Evolutionary conservation across 2,888 invertebrate genomes (phyloP).

Genomic region (Acrocyrtus sp.): DNA sequence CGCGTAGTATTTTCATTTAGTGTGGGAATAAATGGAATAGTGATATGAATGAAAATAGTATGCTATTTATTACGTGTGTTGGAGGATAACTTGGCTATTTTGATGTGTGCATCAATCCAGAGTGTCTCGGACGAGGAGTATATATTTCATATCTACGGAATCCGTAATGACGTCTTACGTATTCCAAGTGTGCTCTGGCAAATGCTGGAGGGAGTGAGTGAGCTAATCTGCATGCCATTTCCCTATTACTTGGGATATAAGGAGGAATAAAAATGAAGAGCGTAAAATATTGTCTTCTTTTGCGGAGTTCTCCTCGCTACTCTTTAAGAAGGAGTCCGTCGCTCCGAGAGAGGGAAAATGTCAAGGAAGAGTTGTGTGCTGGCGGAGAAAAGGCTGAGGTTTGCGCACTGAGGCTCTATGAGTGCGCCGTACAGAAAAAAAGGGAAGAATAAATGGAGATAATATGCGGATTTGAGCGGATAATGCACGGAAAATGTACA

Average conservation of each 20-base stretch:
- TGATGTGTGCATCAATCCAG: too few species aligned
- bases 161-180: neutral
- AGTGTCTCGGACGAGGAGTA: too few species aligned
- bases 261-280: constrained; percentile 27
- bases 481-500: constrained; percentile 29
- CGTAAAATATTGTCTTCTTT: constrained; percentile 47
- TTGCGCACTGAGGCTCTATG: too few species aligned
- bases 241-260: constrained; percentile 1
- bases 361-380: constrained; percentile 23
- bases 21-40: too few species aligned
- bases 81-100: too few species aligned
- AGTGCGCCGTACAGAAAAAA: neutral
- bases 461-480: constrained; percentile 31
- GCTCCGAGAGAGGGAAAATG: constrained; percentile 20
- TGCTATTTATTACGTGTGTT: too few species aligned
- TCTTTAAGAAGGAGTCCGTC: neutral
- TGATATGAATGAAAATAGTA: too few species aligned
- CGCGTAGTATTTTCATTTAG: too few species aligned
- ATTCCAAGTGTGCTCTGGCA: neutral
- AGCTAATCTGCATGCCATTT: constrained; percentile 41
- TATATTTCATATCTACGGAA: neutral
- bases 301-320: too few species aligned
- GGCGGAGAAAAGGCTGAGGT: neutral
- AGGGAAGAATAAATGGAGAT: constrained; percentile 9
- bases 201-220: constrained; percentile 36